Base-by-base conservation (phyloP, 92 coral and sea anemone genomes). In the Siderastrea siderea region DNA sequence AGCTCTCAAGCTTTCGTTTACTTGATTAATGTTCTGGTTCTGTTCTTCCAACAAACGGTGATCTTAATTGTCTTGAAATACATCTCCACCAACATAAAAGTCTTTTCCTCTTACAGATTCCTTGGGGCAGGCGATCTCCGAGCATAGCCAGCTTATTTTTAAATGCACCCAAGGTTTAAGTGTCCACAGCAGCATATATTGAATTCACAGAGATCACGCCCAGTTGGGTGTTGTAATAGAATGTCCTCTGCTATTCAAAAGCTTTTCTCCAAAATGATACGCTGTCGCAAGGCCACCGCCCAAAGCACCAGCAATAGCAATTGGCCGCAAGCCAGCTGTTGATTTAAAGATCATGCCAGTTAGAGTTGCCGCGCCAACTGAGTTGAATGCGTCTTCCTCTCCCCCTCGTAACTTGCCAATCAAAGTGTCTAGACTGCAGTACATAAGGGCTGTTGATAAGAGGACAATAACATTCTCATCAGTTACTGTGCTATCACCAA, bases 241-340 rank as follows among this genome's bases (percentile, higher is more conserved):
- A 58, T 94, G 97, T 80, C 99, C 99, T 87, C 95, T 87, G 60
- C 93, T 91, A 17, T 91, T 95, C 71, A 89, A 68, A 3, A 96
- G 95, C 70, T 96, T 96, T 65, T 96, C 98, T 17, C 99, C 98
- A 86, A 96, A 95, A 86, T 95, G 94, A 88, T 96, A 96, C 0
- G 94, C 94, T 14, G 94, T 89, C 13, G 98, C 99, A 71, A 96
- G 75, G 1, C 96, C 88, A 1, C 98, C 99, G 43, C 98, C 99
- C 60, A 96, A 45, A 15, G 98, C 99, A 1, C 96, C 99, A 11
- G 99, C 99, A 3, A 96, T 93, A n/a, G 96, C 99, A 67, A 96
- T 90, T 62, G 99, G 96, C 83, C 97, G 84, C 15, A 96, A 62
- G 16, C 99, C 99, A 65, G 99, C 98, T 63, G 99, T 97, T 5